Evolutionary conservation across 2,797 vertebrate species (phyloP).

Genomic region (Malacoraja senta): DNA sequence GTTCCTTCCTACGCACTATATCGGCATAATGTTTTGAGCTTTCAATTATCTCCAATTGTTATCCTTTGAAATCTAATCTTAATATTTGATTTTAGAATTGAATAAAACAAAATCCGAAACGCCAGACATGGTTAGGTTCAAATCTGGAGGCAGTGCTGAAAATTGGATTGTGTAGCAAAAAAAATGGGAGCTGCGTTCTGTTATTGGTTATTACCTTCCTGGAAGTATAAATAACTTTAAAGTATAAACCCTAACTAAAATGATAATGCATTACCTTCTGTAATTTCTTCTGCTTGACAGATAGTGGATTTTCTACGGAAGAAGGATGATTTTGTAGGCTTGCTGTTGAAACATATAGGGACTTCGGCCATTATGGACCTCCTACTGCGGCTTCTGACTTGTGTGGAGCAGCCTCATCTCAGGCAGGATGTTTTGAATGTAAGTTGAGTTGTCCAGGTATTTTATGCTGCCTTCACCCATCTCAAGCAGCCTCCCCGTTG

Average conservation of each 20-base stretch:
- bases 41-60: neutral
- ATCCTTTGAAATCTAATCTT: neutral
- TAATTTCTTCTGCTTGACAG: constrained; percentile 41
- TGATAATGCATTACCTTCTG: neutral
- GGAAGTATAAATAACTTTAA: neutral
- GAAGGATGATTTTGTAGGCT: constrained; percentile 56
- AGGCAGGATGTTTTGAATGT: constrained; percentile 58
- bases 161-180: neutral
- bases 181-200: neutral
- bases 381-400: constrained; percentile 58
- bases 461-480: neutral
- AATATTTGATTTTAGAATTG: neutral
- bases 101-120: neutral
- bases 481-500: neutral
- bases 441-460: constrained; percentile 39
- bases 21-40: neutral
- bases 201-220: neutral
- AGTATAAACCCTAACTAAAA: neutral
- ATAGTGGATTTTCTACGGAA: constrained; percentile 60
- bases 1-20: too few species aligned
- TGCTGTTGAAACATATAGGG: constrained; percentile 57
- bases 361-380: constrained; percentile 63
- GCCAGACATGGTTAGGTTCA: neutral
- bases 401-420: constrained; percentile 57
- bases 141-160: neutral